phyloP scores from a whole-genome alignment of 2,113 vertebrate genomes.

The Empidonax alnorum region DNA sequence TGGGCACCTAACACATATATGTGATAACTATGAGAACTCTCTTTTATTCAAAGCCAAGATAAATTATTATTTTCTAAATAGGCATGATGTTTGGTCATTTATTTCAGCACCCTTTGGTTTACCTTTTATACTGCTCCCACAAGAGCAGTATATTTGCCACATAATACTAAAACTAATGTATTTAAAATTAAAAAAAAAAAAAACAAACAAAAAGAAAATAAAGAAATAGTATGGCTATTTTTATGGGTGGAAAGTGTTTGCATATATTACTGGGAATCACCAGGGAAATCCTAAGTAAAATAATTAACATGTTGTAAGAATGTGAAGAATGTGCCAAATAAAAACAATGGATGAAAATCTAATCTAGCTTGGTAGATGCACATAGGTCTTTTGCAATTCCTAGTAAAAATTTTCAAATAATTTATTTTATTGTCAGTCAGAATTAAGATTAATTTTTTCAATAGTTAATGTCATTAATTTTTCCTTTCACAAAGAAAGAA shows the following conservation, averaged over 20 bases:
- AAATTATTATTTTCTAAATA: neutral
- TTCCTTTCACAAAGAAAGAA: neutral
- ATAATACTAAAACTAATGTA: neutral
- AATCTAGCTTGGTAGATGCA: neutral
- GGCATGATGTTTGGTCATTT: neutral
- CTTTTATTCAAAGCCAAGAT: neutral
- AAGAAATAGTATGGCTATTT: neutral
- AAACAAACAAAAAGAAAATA: too few relatives aligned
- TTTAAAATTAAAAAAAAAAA: neutral
- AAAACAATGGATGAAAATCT: neutral
- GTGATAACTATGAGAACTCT: neutral
- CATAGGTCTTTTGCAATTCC: neutral
- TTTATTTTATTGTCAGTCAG: neutral
- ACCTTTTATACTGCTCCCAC: neutral
- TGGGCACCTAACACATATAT: neutral
- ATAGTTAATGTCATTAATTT: neutral
- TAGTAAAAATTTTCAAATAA: neutral
- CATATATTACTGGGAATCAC: neutral
- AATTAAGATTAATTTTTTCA: neutral
- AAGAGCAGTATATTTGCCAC: neutral
- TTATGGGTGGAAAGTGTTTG: neutral
- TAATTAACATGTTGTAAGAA: neutral
- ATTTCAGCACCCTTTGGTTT: neutral
- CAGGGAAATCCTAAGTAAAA: slow-evolving; percentile 14
- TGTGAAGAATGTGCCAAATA: neutral